These are phyloP conservation scores for Epiblema foenella DNA, from an alignment of 2,888 invertebrate species.

Conservation along the genomic window DNA sequence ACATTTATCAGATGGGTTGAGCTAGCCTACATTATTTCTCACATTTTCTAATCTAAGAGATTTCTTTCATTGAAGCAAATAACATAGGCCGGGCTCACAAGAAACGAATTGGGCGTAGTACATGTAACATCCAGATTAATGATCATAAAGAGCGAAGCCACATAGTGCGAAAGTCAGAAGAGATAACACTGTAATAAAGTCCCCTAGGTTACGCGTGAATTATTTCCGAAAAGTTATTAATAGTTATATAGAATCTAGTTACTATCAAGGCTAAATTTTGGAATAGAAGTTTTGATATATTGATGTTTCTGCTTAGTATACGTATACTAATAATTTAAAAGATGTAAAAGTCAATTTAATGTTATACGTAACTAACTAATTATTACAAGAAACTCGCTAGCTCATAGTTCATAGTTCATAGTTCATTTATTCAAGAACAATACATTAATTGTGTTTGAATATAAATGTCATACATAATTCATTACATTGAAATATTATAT, in stretches of 20 bases:
- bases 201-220: not conserved
- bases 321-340: not conserved
- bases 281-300: not conserved
- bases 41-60: conserved; percentile 22
- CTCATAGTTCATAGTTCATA: no score
- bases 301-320: not conserved
- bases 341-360: not conserved
- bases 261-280: not conserved
- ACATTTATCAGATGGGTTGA: not conserved
- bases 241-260: not conserved
- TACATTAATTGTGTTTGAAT: no score
- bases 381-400: no score
- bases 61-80: conserved; percentile 27
- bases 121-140: conserved; percentile 42
- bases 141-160: conserved; percentile 36
- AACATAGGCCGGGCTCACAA: conserved; percentile 31
- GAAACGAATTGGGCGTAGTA: conserved; percentile 34
- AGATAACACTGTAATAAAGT: conserved; percentile 21
- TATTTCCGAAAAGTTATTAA: not conserved
- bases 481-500: no score
- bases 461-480: no score
- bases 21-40: conserved; percentile 1
- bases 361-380: no score
- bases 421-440: no score
- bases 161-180: conserved; percentile 7